A percentile compares a stretch with the other conserved stretches of the same genome.
phyloP scores from a whole-genome alignment of 2,888 invertebrate species.

The Melitaea athalia region DNA sequence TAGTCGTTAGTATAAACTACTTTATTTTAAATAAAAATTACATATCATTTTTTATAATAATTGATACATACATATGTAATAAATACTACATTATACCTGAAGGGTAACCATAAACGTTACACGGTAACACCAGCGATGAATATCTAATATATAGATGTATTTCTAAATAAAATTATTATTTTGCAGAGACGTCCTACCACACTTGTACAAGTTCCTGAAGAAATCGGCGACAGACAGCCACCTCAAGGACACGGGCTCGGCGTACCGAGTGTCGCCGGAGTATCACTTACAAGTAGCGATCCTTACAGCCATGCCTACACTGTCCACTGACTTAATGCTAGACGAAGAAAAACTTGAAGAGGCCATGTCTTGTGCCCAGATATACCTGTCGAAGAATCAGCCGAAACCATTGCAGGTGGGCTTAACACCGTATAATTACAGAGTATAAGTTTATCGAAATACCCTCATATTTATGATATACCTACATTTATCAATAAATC shows the following conservation, averaged over 20 bases:
- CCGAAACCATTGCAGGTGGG: conserved; percentile 84
- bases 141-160: too few relatives aligned
- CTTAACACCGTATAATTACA: not conserved
- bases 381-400: conserved; percentile 84
- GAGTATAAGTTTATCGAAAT: too few relatives aligned
- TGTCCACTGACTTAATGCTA: conserved; percentile 74
- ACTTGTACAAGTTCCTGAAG: conserved; percentile 79
- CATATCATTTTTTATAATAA: too few relatives aligned
- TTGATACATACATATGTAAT: too few relatives aligned
- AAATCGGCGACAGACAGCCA: conserved; percentile 81
- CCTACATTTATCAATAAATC: not conserved
- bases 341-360: conserved; percentile 64
- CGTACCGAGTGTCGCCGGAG: conserved; percentile 75
- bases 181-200: conserved; percentile 85
- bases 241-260: conserved; percentile 80
- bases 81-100: too few relatives aligned
- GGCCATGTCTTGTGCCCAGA: conserved; percentile 66
- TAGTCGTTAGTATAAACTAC: too few relatives aligned
- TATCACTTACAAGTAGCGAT: conserved; percentile 81
- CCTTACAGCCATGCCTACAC: conserved; percentile 70
- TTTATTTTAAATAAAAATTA: too few relatives aligned
- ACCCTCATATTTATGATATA: not conserved
- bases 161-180: not conserved
- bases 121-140: too few relatives aligned
- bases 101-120: too few relatives aligned